phyloP scores from a whole-genome alignment of 2,113 vertebrate species.

The Andinoacara biseriatus region DNA sequence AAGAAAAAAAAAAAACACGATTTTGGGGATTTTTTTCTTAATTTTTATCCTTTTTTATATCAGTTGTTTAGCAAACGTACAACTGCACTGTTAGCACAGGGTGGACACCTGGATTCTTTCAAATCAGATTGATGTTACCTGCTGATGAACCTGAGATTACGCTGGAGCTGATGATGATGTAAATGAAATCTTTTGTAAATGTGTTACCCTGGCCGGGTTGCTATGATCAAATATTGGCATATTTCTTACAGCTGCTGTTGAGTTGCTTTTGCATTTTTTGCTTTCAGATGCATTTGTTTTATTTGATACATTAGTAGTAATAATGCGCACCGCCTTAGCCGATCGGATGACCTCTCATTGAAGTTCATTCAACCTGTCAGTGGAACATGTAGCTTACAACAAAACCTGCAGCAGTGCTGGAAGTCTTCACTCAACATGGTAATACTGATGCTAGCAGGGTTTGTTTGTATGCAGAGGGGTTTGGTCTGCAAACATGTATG shows the following conservation, averaged over 20 bases:
- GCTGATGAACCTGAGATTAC: slow-evolving; percentile 22
- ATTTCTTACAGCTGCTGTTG: slow-evolving; percentile 55
- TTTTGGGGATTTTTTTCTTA: slow-evolving; percentile 75
- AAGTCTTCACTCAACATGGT: slow-evolving; percentile 23
- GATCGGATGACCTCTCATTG: slow-evolving; percentile 79
- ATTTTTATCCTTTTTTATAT: slow-evolving; percentile 58
- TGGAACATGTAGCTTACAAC: slow-evolving; percentile 59
- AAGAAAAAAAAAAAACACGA: slow-evolving; percentile 72
- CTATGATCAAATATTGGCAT: slow-evolving; percentile 33
- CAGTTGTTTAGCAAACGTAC: slow-evolving; percentile 46
- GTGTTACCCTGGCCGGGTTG: slow-evolving; percentile 11
- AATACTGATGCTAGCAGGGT: slow-evolving; percentile 15
- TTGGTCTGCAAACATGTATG: slow-evolving; percentile 29
- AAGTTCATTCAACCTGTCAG: slow-evolving; percentile 55
- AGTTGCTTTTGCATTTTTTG: slow-evolving; percentile 54
- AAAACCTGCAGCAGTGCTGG: slow-evolving; percentile 19
- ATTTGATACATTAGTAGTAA: slow-evolving; percentile 68
- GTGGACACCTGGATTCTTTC: slow-evolving; percentile 25
- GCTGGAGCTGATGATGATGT: slow-evolving; percentile 19
- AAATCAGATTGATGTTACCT: slow-evolving; percentile 31
- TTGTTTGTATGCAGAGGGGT: neutral
- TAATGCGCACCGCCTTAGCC: slow-evolving; percentile 84
- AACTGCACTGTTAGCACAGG: slow-evolving; percentile 28
- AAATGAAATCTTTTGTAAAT: slow-evolving; percentile 50
- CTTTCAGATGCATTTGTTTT: slow-evolving; percentile 39